A percentile compares a stretch with the other conserved stretches of the same genome.
phyloP scores from a whole-genome alignment of 2,888 invertebrate genomes.

The Boloria euphrosyne region DNA sequence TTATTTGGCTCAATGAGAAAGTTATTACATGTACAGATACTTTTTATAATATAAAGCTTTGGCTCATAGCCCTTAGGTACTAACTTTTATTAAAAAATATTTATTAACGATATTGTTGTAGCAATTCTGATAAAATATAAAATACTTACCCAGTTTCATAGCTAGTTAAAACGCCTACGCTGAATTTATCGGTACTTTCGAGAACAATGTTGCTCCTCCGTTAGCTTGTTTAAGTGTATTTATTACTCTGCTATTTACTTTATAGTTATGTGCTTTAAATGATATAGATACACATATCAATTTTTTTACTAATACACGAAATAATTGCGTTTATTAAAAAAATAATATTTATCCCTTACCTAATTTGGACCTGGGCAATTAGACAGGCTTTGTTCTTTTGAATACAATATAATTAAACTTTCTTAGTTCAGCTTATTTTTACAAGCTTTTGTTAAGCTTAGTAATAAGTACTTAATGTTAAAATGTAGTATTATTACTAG shows the following conservation, averaged over 20 bases:
- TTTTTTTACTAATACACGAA: too few relatives aligned
- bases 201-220: constrained; percentile 14
- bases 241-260: constrained; percentile 8
- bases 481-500: too few relatives aligned
- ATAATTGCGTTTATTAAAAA: too few relatives aligned
- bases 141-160: constrained; percentile 17
- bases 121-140: constrained; percentile 19
- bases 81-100: constrained; percentile 5
- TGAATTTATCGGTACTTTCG: constrained; percentile 19
- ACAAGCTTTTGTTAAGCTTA: constrained; percentile 52
- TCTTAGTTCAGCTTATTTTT: constrained; percentile 49
- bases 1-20: too few relatives aligned
- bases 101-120: constrained; percentile 14
- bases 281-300: too few relatives aligned
- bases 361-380: too few relatives aligned
- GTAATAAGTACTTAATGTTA: too few relatives aligned
- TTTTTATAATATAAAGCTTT: not conserved
- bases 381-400: too few relatives aligned
- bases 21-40: too few relatives aligned
- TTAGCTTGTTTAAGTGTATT: constrained; percentile 10
- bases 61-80: too few relatives aligned
- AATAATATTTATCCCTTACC: too few relatives aligned
- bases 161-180: constrained; percentile 22
- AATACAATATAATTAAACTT: too few relatives aligned
- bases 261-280: constrained; percentile 53